Base-by-base conservation (phyloP, 2,113 vertebrate genomes). In the Riparia riparia region DNA sequence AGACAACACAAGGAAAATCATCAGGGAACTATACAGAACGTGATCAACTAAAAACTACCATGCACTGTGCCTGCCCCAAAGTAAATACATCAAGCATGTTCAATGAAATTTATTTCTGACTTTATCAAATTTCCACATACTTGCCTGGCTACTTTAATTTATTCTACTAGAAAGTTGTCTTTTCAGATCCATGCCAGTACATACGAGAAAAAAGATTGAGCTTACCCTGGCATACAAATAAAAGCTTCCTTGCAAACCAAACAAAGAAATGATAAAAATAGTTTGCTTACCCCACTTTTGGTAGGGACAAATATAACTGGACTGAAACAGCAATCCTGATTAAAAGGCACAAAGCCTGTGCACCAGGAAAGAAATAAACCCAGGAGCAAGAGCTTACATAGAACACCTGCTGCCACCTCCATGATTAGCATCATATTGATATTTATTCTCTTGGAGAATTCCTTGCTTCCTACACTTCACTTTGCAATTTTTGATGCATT, bases 381-480 rank as follows among this genome's bases (percentile, higher is more conserved):
- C 42, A 64, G 34, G 15, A 81, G 24, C 34, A 76, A 70, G 39
- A 82, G 37, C 49, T 85, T 58, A 61, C 14, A 56, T 2, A 37
- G 65, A 82, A 76, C 39, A 90, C 65, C 65, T 86, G 53, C 82
- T 83, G 80, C 42, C 49, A 90, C 37, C 49, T 83, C 44, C 0
- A 0, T 69, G 61, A 84, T 44, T 31, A 82, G 37, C 39, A 68
- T 37, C 64, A 70, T 81, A 84, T 21, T 81, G 24, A 57, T 53
- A 34, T 78, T 94, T 92, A 74, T 71, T 82, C 69, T 89, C 86
- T 86, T 86, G 77, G 88, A 70, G 31, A 78, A 93, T 50, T 92
- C 76, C 56, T 71, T 53, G 22, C 51, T 86, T 82, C 72, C 64
- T 68, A 45, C 60, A 49, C 7, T 6, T 29, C 10, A 44, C 91